Evolutionary conservation across 2,797 vertebrate genomes (phyloP).

Genomic region (Mormyrus proboscirostris): DNA sequence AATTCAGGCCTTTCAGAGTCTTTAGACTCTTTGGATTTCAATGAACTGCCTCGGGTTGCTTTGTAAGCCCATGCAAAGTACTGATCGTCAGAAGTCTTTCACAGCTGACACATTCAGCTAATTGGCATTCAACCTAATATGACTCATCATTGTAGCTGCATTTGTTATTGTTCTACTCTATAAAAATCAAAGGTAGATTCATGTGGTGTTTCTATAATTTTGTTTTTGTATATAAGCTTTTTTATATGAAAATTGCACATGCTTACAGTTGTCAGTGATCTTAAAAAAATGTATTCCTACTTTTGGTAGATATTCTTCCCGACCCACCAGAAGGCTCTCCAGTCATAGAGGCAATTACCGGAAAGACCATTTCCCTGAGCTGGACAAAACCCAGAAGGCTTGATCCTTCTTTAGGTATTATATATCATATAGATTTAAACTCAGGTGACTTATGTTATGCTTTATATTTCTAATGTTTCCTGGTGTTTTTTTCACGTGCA

Average conservation of each 20-base stretch:
- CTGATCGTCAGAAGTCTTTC: not conserved
- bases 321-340: constrained; percentile 86
- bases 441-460: not conserved
- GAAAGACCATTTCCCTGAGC: constrained; percentile 74
- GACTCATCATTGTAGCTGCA: not conserved
- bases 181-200: not conserved
- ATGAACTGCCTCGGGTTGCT: not conserved
- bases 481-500: not conserved
- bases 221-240: not conserved
- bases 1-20: not conserved
- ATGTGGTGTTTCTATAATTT: not conserved
- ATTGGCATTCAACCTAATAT: not conserved
- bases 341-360: constrained; percentile 73
- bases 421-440: not conserved
- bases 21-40: not conserved
- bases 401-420: constrained; percentile 84
- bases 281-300: not conserved
- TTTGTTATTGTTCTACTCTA: not conserved
- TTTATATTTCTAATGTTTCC: not conserved
- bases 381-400: constrained; percentile 89
- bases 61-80: not conserved
- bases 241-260: not conserved
- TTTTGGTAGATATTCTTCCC: constrained; percentile 80
- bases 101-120: not conserved
- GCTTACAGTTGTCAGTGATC: not conserved